Base-by-base conservation (phyloP, 2,113 vertebrate genomes). In the Passer domesticus region DNA sequence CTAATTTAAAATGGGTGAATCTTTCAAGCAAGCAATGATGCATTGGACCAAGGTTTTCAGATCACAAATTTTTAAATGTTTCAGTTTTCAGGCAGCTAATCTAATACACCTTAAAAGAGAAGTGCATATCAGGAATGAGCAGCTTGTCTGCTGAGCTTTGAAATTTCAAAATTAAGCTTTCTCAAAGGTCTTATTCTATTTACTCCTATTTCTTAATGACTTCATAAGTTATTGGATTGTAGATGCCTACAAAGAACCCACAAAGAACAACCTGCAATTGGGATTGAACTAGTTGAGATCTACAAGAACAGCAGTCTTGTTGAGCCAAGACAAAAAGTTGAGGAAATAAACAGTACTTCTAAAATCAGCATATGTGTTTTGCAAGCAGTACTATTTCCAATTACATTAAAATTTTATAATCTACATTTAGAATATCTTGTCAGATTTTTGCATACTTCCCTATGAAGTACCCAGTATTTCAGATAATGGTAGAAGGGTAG, bases 221-320 rank as follows among this genome's bases (percentile, higher is more conserved):
- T 84, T 59, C 0, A 0, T 44, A 84, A 72, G 3, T n/a, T 55
- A 50, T 0, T 72, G 56, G 68, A 68, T 17, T 31, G 41, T 3
- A 70, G 24, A 47, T 35, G 50, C 5, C 11, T 64, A 28, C 2
- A 4, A 74, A 89, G 22, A 84, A 53, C 5, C 18, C 60, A 28
- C 2, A 4, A 74, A 89, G 22, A 84, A 53, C 5, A 16, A 69
- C 13, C 8, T 83, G n/a, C 1, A 4, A 52, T 21, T 75, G 30
- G 19, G 25, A 67, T 2, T 15, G 49, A 78, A 39, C 10, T 70
- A 50, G 6, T 0, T 31, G 14, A 69, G 9, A 86, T 23, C 25
- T 41, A 53, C 2, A 39, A 13, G 7, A 92, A 74, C 6, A 84
- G 27, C 30, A 68, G 27, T 25, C 49, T n/a, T 62, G 5, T 19